Conservation (phyloP, 1,140 invertebrate genomes). For the Pogonomyrmex barbatus region DNA sequence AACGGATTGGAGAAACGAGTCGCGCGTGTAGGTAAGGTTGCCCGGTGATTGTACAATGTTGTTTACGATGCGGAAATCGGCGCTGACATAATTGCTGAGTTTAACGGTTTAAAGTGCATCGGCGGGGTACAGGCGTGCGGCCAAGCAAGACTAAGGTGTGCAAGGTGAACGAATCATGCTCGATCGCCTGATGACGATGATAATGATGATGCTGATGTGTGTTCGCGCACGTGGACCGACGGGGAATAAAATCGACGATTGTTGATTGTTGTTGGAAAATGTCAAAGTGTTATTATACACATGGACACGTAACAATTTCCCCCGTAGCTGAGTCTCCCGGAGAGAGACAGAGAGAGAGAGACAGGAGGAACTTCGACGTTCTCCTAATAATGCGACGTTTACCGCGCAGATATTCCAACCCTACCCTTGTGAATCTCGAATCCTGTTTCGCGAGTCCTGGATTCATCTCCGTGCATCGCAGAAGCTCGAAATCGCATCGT, state of each 20-base stretch:
- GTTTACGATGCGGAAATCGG: constrained; percentile 48
- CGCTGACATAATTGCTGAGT: constrained; percentile 53
- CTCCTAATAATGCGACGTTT: not conserved
- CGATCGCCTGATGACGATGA: constrained; percentile 40
- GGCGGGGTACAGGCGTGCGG: constrained; percentile 61
- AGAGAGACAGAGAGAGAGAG: too few species aligned
- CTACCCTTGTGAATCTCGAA: not conserved
- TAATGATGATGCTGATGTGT: constrained; percentile 2
- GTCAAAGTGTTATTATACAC: constrained; percentile 43
- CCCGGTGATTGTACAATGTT: constrained; percentile 31
- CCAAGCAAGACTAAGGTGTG: constrained; percentile 68
- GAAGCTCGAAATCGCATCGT: too few species aligned
- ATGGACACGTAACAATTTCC: not conserved
- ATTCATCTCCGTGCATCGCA: not conserved
- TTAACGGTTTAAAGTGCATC: constrained; percentile 65
- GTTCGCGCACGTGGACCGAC: not conserved
- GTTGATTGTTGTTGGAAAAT: constrained; percentile 36
- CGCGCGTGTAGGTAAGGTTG: constrained; percentile 22
- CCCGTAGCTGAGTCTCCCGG: not conserved
- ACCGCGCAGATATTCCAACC: constrained; percentile 20
- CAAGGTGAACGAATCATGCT: constrained; percentile 72
- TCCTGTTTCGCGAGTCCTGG: not conserved
- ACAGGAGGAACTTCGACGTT: not conserved
- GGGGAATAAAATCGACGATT: not conserved
- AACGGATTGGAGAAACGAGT: constrained; percentile 41